These are phyloP conservation scores for Lutjanus erythropterus DNA, from an alignment of 2,113 vertebrate species.

Conservation along the genomic window DNA sequence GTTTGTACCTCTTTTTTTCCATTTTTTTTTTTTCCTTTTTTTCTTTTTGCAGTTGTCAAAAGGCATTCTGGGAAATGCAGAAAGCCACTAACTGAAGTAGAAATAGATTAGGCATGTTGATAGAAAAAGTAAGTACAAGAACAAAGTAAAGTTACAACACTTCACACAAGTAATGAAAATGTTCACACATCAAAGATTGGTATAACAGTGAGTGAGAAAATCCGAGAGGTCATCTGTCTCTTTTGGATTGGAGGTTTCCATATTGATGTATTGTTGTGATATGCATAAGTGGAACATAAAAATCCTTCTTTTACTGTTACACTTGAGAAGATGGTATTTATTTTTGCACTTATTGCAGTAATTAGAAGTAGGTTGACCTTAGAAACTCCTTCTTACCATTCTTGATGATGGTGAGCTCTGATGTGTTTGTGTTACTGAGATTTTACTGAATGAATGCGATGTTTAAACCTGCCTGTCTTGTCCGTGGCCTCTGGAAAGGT, in stretches of 20 bases:
- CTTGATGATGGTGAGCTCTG: background rate
- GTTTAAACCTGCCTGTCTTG: slow-evolving; percentile 22
- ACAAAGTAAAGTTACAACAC: slow-evolving; percentile 25
- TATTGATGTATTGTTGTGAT: slow-evolving; percentile 6
- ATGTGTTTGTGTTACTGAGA: slow-evolving; percentile 12
- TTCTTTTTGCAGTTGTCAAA: slow-evolving; percentile 45
- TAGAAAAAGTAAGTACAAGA: slow-evolving; percentile 9
- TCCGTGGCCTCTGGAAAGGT: slow-evolving; percentile 50
- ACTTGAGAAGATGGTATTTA: slow-evolving; percentile 12
- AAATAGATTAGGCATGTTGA: slow-evolving; percentile 9
- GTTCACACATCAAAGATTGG: background rate
- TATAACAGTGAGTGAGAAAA: background rate
- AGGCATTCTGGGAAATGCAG: slow-evolving; percentile 50
- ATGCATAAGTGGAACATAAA: slow-evolving; percentile 12
- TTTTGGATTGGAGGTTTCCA: slow-evolving; percentile 10
- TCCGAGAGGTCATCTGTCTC: background rate
- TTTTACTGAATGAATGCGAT: slow-evolving; percentile 31
- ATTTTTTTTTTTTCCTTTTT: slow-evolving; percentile 11
- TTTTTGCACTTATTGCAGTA: slow-evolving; percentile 65
- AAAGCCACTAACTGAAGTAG: slow-evolving; percentile 19
- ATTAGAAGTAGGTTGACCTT: slow-evolving; percentile 7
- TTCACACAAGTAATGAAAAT: background rate
- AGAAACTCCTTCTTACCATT: background rate
- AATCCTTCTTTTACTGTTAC: slow-evolving; percentile 7
- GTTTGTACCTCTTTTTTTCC: background rate